phyloP scores from a whole-genome alignment of 2,888 invertebrate genomes.

The Drosophila fungiperda region DNA sequence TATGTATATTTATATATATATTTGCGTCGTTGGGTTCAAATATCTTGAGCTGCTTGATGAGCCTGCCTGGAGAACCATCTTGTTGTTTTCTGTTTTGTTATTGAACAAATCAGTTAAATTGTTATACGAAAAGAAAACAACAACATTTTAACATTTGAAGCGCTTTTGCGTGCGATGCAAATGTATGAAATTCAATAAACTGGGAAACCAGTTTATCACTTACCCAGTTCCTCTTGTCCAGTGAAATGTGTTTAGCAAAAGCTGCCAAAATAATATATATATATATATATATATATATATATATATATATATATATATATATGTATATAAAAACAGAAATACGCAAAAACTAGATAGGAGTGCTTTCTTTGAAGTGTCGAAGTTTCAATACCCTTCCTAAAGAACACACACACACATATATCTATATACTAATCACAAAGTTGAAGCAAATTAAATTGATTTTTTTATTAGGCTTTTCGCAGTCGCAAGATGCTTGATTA shows the following conservation, averaged over 20 bases:
- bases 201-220: constrained; percentile 70
- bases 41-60: constrained; percentile 62
- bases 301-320: not conserved
- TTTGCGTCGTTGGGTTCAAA: constrained; percentile 69
- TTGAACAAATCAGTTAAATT: constrained; percentile 45
- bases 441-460: not conserved
- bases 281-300: not conserved
- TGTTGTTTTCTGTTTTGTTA: constrained; percentile 47
- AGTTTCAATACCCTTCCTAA: constrained; percentile 6
- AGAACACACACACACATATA: not conserved
- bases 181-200: constrained; percentile 67
- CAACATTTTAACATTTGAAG: constrained; percentile 42
- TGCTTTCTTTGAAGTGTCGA: not conserved
- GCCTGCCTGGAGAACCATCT: constrained; percentile 43
- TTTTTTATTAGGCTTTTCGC: not conserved
- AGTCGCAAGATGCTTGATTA: not conserved
- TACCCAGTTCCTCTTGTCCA: constrained; percentile 35
- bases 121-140: constrained; percentile 22
- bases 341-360: constrained; percentile 1
- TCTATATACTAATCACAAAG: not conserved
- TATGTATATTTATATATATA: not conserved
- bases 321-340: constrained; percentile 22
- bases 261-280: constrained; percentile 28
- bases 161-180: constrained; percentile 63
- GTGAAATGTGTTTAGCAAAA: constrained; percentile 54